Evolutionary conservation across 1,140 invertebrate genomes (phyloP), one percentile per base, ranked within the genome.

Genomic region (Oscheius sp.): DNA sequence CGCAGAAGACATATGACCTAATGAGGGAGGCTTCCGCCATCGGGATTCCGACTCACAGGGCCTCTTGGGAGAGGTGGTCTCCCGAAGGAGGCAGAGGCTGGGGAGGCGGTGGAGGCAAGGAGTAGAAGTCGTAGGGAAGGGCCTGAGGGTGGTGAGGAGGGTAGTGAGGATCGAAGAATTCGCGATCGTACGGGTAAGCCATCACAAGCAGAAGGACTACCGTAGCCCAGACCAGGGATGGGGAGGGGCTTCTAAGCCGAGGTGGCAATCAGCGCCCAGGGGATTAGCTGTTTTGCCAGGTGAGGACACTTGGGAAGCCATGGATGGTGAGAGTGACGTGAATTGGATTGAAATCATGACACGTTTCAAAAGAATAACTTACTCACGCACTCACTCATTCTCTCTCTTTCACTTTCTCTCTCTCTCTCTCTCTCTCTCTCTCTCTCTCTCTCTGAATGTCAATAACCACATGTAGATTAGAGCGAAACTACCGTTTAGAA

Each of bases 181-280:
- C 49, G 4, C 49, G 49, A 23, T 55, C 49, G 49, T 55, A 55
- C 15, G 49, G 49, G 23, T 55, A 55, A 7, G 49, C 7, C 49
- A 55, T 55, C 49, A 4, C 28, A 4, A 55, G 23, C 7, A 55
- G 4, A 55, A 4, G 38, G 7, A 26, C 49, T 55, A 55, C 49
- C 28, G 49, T 55, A 7, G 49, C 7, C 7, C 38, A 42, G 38
- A 7, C 49, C 23, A n/a, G n/a, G n/a, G n/a, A n/a, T 7, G 28
- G 49, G 49, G 49, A 13, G 49, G 49, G 49, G 49, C 49, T 55
- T 55, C 49, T 55, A 55, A 55, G 15, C 49, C 49, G 49, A 55
- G n/a, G n/a, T n/a, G n/a, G n/a, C n/a, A n/a, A n/a, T n/a, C n/a
- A n/a, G n/a, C n/a, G n/a, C n/a, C n/a, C n/a, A n/a, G n/a, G n/a